Evolutionary conservation across 1,140 invertebrate genomes (phyloP), one percentile per base, ranked within the genome.

Genomic region (Liolophura sinensis): DNA sequence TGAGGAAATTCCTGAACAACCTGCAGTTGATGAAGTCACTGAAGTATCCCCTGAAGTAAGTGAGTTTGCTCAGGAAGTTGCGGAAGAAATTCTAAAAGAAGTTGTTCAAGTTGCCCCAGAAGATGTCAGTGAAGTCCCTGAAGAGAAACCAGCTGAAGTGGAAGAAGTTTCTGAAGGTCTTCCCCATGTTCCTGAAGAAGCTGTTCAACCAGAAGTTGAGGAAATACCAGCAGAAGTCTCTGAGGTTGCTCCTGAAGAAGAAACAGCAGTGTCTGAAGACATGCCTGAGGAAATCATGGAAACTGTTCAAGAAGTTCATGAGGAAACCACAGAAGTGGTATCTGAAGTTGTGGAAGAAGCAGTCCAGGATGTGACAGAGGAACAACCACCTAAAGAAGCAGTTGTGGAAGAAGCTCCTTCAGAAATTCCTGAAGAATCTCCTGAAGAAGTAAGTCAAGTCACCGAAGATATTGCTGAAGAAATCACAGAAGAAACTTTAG

Each of bases 21-120:
- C 31, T 40, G 31, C 31, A 40, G 31, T 40, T 40, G 31, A 40
- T 40, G 31, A 40, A 40, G 31, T 40, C 31, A 40, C 31, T 40
- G 31, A 40, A 9, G 31, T 40, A 9, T 40, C 31, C 3, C 31
- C 9, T 61, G 62, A 66, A 18, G 52, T 72, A 50, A 65, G 71
- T 24, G 65, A 73, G 56, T 71, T 65, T 52, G 68, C 72, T 52
- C 63, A 70, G 40, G 67, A 72, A 60, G 69, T 54, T 25, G 56
- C 64, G 46, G 0, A 25, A 20, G 52, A 66, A 47, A 56, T 49
- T 31, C 57, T 66, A 16, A 69, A 71, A 60, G 50, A 52, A 12
- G 48, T 46, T 16, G 49, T 67, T 51, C 31, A 47, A 15, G 20
- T 71, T 48, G 57, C 64, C 0, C 52, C 61, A 27, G 55, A 69